A percentile compares a stretch with the other conserved stretches of the same genome.
These are phyloP conservation scores for Cephus spinipes DNA, from an alignment of 2,888 invertebrate species.

Conservation along the genomic window DNA sequence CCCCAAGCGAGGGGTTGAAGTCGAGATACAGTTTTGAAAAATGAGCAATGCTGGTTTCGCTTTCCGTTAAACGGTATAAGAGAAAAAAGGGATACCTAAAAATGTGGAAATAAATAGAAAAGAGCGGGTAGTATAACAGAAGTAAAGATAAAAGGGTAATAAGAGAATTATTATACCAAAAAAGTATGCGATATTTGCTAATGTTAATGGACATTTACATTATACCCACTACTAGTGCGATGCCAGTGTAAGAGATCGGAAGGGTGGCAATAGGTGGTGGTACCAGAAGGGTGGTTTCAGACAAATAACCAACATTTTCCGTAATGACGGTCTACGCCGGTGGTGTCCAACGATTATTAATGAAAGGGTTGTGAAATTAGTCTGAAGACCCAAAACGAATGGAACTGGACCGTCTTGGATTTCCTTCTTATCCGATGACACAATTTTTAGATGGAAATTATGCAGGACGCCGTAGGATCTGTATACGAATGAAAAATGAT, in stretches of 20 bases:
- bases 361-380: constrained; percentile 16
- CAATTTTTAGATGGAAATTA: constrained; percentile 17
- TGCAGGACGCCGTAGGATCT: neutral
- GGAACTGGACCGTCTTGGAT: constrained; percentile 17
- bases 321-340: constrained; percentile 7
- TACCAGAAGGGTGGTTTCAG: neutral
- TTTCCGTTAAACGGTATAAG: neutral
- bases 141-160: neutral
- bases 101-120: neutral
- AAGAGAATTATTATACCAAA: neutral
- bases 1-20: constrained; percentile 3
- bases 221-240: neutral
- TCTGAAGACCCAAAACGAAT: neutral
- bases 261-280: neutral
- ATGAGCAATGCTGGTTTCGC: neutral
- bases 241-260: neutral
- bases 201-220: neutral
- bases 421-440: constrained; percentile 24
- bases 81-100: neutral
- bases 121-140: neutral
- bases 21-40: neutral
- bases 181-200: neutral
- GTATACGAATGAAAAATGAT: neutral
- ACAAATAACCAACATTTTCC: constrained; percentile 10
- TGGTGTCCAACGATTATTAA: constrained; percentile 18